phyloP scores from a whole-genome alignment of 2,797 vertebrate species.

The Scarus forsteni region DNA sequence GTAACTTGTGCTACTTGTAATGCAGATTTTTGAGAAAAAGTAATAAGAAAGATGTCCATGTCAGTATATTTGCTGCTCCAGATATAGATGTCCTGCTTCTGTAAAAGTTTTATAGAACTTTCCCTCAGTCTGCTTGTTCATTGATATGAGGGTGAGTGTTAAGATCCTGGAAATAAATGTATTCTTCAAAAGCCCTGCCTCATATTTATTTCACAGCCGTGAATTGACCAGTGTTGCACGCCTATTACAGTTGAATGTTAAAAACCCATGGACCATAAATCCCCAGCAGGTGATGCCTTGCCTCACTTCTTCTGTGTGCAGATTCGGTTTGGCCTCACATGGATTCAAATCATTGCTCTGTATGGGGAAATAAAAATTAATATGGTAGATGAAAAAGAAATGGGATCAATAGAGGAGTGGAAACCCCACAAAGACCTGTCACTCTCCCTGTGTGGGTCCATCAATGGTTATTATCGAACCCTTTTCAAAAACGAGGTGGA shows the following conservation, averaged over 20 bases:
- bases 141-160: conserved; percentile 5
- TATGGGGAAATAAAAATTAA: conserved; percentile 41
- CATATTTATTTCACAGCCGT: conserved; percentile 34
- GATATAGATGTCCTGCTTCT: conserved; percentile 15
- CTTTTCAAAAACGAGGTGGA: conserved; percentile 43
- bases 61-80: too few relatives aligned
- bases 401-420: conserved; percentile 38
- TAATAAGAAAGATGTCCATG: too few relatives aligned
- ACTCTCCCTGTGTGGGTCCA: conserved; percentile 14
- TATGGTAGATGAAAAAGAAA: conserved; percentile 48
- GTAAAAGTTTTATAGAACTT: conserved; percentile 1
- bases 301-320: conserved; percentile 58
- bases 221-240: conserved; percentile 23
- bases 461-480: conserved; percentile 41
- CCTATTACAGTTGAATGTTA: conserved; percentile 64
- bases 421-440: conserved; percentile 41
- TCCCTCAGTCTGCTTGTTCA: conserved; percentile 12
- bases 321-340: conserved; percentile 57
- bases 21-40: too few relatives aligned
- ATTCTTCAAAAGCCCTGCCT: conserved; percentile 25
- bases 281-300: conserved; percentile 58
- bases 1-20: too few relatives aligned
- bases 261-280: conserved; percentile 48
- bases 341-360: conserved; percentile 59
- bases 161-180: conserved; percentile 15